Evolutionary conservation across 2,113 vertebrate genomes (phyloP), one percentile per base, ranked within the genome.

Genomic region (Seriola dumerili): DNA sequence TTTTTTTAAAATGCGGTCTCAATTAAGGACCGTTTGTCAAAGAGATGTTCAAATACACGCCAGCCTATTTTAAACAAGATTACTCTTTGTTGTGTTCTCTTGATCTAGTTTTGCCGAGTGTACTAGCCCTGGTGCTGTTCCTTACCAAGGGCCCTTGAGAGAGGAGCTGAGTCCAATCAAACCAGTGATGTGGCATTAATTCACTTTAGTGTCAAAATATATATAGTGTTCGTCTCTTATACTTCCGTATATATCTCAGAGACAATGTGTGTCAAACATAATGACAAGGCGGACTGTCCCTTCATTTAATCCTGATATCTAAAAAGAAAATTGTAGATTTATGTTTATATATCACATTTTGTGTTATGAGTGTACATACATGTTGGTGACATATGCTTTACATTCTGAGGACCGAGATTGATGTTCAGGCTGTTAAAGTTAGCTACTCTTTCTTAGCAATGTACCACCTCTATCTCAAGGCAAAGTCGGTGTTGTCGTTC

Each of bases 131-230:
- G 82, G 96, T 99, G 90, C 95, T 99, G 65, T 99, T 99, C 93
- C n/a, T n/a, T 99, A 99, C 90, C n/a, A n/a, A 96, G 97, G 92
- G 96, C 97, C 5, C 94, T 99, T n/a, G 0, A 96, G 96, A 84
- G 97, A 99, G 72, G 98, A 99, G 80, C 93, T 99, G 66, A 95
- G 96, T 84, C 97, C 98, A 21, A 98, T 99, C 91, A 97, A 95
- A 83, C 98, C 98, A 57, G 97, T 99, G 76, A n/a, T n/a, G n/a
- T n/a, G 97, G 98, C 76, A 99, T n/a, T n/a, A 99, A 89, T 99
- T 99, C 91, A n/a, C 95, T 99, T 0, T 99, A n/a, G 98, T 88
- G 98, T 99, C 90, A 99, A 99, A 93, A 96, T 99, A 94, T n/a
- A n/a, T n/a, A 98, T 99, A 19, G 97, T 99, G 74, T 99, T 99